phyloP scores from a whole-genome alignment of 2,797 vertebrate genomes.

The Eospalax fontanierii region DNA sequence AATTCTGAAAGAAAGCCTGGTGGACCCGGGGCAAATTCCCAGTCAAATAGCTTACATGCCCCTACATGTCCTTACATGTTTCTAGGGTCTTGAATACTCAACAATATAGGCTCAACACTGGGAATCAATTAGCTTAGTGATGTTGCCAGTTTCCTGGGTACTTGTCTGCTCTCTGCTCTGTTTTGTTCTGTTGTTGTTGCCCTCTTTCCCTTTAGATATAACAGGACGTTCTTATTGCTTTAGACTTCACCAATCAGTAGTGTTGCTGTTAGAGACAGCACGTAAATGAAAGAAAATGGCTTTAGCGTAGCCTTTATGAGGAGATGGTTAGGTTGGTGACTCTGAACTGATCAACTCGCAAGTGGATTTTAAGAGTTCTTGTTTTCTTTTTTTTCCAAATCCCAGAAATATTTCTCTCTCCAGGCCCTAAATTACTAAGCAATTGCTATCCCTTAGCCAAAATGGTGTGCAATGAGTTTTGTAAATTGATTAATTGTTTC shows the following conservation, averaged over 20 bases:
- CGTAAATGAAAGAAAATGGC: neutral
- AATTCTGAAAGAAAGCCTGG: neutral
- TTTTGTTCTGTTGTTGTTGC: neutral
- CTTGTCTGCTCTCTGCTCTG: neutral
- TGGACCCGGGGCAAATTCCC: neutral
- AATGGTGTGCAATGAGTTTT: neutral
- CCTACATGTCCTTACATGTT: too few species aligned
- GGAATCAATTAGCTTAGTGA: neutral
- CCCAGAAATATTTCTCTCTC: neutral
- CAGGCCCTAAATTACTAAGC: neutral
- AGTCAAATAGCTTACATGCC: neutral
- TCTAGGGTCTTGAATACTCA: neutral
- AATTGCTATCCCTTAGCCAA: neutral
- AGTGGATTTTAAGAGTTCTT: neutral
- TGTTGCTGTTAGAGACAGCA: neutral
- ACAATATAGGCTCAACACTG: neutral
- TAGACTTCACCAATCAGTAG: neutral
- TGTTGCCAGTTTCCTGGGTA: too few species aligned
- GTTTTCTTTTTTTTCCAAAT: neutral
- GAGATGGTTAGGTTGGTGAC: neutral
- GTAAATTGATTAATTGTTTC: neutral
- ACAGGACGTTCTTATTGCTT: neutral
- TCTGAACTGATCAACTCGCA: neutral
- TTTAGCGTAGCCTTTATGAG: neutral
- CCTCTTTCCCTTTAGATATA: neutral